A percentile compares a stretch with the other conserved stretches of the same genome.
Conservation (phyloP, 2,888 invertebrate species). For the Volucella bombylans region DNA sequence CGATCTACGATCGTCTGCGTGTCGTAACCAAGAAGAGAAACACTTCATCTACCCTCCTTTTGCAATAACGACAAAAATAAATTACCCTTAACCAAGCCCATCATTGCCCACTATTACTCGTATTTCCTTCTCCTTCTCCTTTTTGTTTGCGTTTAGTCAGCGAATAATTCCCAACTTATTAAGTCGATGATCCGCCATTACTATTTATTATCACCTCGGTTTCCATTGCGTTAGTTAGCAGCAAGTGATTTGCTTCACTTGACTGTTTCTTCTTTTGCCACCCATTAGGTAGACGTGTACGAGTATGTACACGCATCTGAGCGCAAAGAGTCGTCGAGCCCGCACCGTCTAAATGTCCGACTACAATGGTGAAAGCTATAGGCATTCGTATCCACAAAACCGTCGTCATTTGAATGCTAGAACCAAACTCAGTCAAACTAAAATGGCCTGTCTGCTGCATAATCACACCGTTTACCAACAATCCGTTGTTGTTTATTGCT, state of each 20-base stretch:
- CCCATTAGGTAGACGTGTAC: conserved; percentile 27
- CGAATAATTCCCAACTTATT: conserved; percentile 39
- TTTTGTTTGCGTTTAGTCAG: not conserved
- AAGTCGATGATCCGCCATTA: conserved; percentile 47
- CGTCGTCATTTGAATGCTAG: conserved; percentile 24
- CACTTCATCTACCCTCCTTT: conserved; percentile 11
- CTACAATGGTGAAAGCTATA: conserved; percentile 52
- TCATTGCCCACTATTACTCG: not conserved
- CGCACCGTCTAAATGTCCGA: conserved; percentile 25
- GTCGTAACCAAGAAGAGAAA: not conserved
- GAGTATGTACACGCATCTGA: conserved; percentile 52
- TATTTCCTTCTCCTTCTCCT: not conserved
- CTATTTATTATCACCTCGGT: conserved; percentile 49
- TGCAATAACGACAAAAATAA: not conserved
- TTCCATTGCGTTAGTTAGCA: conserved; percentile 52
- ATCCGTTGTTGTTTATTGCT: conserved; percentile 61
- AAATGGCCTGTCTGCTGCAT: conserved; percentile 10
- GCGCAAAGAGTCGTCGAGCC: conserved; percentile 46
- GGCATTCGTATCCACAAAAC: not conserved
- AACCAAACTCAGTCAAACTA: conserved; percentile 15
- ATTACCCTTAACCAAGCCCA: conserved; percentile 18
- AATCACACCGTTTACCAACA: conserved; percentile 59
- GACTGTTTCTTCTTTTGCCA: conserved; percentile 8
- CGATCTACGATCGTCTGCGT: not conserved
- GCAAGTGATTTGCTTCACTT: conserved; percentile 40